A percentile compares a stretch with the other conserved stretches of the same genome.
phyloP scores from a whole-genome alignment of 2,888 invertebrate genomes.

The Julus scanicus region DNA sequence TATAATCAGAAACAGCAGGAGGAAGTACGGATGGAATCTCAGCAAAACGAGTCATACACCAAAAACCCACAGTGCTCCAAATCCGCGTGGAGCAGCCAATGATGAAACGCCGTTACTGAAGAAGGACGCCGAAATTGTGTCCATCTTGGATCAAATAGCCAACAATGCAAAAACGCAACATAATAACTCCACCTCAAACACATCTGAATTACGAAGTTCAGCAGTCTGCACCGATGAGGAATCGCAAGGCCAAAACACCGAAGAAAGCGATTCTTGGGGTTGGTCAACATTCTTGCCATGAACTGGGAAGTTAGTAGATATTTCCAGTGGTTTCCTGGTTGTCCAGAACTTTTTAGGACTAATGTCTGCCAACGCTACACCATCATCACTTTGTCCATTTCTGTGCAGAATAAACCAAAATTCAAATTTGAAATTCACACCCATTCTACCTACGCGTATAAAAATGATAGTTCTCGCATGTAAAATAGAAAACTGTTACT shows the following conservation, averaged over 20 bases:
- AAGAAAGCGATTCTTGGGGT: conserved; percentile 44
- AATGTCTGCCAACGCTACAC: no score
- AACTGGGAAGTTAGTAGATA: background rate
- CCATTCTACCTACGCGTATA: no score
- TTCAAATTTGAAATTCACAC: no score
- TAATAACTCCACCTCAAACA: background rate
- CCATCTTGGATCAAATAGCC: conserved; percentile 49
- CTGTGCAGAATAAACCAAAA: no score
- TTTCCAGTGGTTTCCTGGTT: no score
- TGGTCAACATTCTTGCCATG: conserved; percentile 48
- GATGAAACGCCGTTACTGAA: background rate
- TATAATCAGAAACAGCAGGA: background rate
- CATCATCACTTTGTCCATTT: no score
- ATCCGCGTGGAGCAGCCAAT: background rate
- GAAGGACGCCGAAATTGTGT: conserved; percentile 55
- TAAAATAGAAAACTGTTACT: no score
- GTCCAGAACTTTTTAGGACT: no score
- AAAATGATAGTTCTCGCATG: no score
- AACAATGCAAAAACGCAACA: conserved; percentile 5
- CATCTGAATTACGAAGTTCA: background rate
- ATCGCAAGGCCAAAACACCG: background rate
- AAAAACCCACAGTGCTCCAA: background rate
- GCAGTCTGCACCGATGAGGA: background rate
- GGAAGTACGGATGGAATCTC: background rate
- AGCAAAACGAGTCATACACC: background rate